Conservation (phyloP, 2,888 invertebrate species). For the Pycnomerus fuliginosus region DNA sequence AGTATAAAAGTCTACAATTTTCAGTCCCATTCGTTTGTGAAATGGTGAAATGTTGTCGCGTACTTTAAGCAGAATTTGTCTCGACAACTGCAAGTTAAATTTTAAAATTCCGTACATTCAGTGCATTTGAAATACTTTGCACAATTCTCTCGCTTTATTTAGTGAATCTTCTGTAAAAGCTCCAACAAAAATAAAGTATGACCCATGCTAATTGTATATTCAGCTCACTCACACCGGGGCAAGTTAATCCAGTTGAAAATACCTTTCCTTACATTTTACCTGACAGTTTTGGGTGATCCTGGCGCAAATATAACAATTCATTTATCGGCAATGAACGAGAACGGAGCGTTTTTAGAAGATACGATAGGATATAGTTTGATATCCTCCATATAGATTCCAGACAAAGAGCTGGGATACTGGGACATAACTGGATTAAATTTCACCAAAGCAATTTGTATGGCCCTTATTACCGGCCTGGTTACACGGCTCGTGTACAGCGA, state of each 20-base stretch:
- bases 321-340: too few relatives aligned
- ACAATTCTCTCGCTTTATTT: conserved; percentile 9
- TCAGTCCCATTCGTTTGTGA: too few relatives aligned
- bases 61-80: too few relatives aligned
- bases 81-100: too few relatives aligned
- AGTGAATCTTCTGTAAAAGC: conserved; percentile 3
- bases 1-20: too few relatives aligned
- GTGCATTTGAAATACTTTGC: conserved; percentile 10
- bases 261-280: conserved; percentile 15
- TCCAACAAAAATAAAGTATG: conserved; percentile 12
- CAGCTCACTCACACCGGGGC: conserved; percentile 9
- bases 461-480: conserved; percentile 48
- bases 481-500: conserved; percentile 47
- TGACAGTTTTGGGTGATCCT: too few relatives aligned
- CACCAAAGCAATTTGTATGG: conserved; percentile 49
- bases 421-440: conserved; percentile 48
- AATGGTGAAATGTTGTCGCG: too few relatives aligned
- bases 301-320: too few relatives aligned
- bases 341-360: too few relatives aligned
- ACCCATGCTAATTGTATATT: conserved; percentile 12
- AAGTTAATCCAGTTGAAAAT: conserved; percentile 14
- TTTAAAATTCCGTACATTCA: conserved; percentile 3
- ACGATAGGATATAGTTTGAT: too few relatives aligned
- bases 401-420: conserved; percentile 42
- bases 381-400: conserved; percentile 35